Evolutionary conservation across 1,140 invertebrate genomes (phyloP).

Genomic region (Caerostris darwini): DNA sequence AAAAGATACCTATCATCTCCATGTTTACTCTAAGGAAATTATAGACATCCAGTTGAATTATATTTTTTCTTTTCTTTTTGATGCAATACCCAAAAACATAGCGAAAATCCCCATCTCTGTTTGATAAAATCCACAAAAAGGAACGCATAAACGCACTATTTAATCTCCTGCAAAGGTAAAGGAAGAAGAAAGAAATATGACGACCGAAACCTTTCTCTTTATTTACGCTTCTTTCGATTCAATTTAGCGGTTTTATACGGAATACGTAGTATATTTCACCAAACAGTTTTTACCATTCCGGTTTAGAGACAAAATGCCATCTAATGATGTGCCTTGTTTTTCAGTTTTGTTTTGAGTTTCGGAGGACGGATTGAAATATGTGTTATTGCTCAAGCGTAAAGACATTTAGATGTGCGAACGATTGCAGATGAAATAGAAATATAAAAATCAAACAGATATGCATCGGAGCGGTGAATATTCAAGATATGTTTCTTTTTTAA

Average conservation of each 20-base stretch:
- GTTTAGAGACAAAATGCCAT: background rate
- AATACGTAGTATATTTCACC: background rate
- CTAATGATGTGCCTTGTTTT: background rate
- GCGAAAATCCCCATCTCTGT: background rate
- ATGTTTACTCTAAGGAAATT: too few species aligned
- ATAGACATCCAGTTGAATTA: too few species aligned
- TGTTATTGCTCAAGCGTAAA: background rate
- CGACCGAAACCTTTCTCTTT: background rate
- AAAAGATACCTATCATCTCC: too few species aligned
- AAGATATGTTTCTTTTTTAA: background rate
- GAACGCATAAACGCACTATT: background rate
- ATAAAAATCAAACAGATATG: background rate
- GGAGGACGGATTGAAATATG: background rate
- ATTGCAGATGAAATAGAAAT: background rate
- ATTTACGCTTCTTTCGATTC: background rate
- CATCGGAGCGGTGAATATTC: background rate
- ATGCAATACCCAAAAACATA: background rate
- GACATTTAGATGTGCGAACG: background rate
- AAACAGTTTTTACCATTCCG: background rate
- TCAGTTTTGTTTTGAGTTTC: background rate
- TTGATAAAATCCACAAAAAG: background rate
- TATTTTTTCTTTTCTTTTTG: too few species aligned
- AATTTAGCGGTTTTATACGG: background rate
- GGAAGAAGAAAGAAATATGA: background rate
- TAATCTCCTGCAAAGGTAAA: background rate